A percentile compares a stretch with the other conserved stretches of the same genome.
phyloP scores from a whole-genome alignment of 2,888 invertebrate species.

The Prosopocoilus inquinatus region DNA sequence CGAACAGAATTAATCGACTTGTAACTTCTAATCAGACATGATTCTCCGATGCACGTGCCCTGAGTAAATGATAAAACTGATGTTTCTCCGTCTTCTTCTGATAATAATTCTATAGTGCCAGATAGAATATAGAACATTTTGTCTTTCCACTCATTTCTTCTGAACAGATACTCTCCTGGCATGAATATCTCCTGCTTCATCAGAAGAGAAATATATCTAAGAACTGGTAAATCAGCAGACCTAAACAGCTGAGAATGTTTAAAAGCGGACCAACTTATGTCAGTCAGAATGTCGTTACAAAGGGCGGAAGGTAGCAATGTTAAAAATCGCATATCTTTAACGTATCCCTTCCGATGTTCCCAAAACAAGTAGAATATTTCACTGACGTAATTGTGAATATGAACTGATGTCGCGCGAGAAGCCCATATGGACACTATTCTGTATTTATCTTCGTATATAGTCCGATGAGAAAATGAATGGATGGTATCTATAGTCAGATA shows the following conservation, averaged over 20 bases:
- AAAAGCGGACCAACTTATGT: constrained; percentile 26
- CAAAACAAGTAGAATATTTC: constrained; percentile 12
- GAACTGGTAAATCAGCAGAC: constrained; percentile 23
- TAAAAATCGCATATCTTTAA: neutral
- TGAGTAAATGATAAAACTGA: constrained; percentile 30
- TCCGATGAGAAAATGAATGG: constrained; percentile 8
- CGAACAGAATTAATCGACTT: constrained; percentile 27
- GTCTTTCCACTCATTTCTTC: constrained; percentile 24
- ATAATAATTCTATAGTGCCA: constrained; percentile 32
- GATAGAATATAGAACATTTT: constrained; percentile 31
- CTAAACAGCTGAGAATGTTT: constrained; percentile 32
- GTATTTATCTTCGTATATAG: constrained; percentile 7
- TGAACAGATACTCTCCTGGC: constrained; percentile 29
- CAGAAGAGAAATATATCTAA: constrained; percentile 24
- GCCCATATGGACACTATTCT: neutral
- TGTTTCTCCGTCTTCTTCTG: constrained; percentile 32
- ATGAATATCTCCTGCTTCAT: constrained; percentile 25
- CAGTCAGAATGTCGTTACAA: constrained; percentile 24
- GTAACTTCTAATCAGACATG: constrained; percentile 22
- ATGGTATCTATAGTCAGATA: constrained; percentile 11
- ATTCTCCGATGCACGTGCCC: constrained; percentile 31
- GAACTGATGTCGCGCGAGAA: neutral
- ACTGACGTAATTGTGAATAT: neutral
- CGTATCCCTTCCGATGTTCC: constrained; percentile 11
- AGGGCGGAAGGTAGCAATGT: constrained; percentile 22